Evolutionary conservation across 2,888 invertebrate genomes (phyloP).

Genomic region (Drosophila subsilvestris): DNA sequence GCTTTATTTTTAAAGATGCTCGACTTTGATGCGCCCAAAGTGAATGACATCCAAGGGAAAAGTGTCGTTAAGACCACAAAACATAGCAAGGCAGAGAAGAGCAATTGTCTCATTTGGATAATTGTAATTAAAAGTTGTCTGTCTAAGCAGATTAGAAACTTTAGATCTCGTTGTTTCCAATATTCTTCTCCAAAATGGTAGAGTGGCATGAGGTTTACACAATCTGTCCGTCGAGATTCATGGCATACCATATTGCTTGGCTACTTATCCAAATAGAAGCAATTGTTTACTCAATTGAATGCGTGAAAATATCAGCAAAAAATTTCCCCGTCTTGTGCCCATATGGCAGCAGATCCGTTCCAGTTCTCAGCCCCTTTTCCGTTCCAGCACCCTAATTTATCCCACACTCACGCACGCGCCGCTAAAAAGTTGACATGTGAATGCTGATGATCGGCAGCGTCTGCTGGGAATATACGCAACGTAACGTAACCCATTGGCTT

Average conservation of each 20-base stretch:
- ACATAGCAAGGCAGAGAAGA: background rate
- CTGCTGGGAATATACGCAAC: conserved; percentile 52
- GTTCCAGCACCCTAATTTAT: conserved; percentile 29
- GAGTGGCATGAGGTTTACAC: conserved; percentile 18
- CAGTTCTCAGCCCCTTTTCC: conserved; percentile 11
- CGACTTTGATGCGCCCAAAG: conserved; percentile 68
- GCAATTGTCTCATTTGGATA: conserved; percentile 32
- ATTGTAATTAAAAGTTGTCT: conserved; percentile 35
- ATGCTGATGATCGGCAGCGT: conserved; percentile 18
- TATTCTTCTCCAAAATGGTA: conserved; percentile 18
- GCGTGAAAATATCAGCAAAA: conserved; percentile 71
- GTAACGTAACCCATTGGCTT: conserved; percentile 35
- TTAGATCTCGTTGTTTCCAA: background rate
- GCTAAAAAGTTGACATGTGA: conserved; percentile 13
- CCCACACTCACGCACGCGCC: conserved; percentile 62
- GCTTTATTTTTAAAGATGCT: conserved; percentile 74
- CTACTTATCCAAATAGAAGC: conserved; percentile 37
- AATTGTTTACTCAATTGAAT: conserved; percentile 65
- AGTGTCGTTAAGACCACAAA: conserved; percentile 48
- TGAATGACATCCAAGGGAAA: conserved; percentile 74
- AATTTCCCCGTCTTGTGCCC: conserved; percentile 67
- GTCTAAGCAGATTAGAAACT: conserved; percentile 20
- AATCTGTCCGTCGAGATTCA: conserved; percentile 18
- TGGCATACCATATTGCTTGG: conserved; percentile 10
- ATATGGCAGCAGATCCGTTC: conserved; percentile 57